These are phyloP conservation scores for Drosophila buzzatii DNA, from an alignment of 2,888 invertebrate genomes.

Conservation along the genomic window DNA sequence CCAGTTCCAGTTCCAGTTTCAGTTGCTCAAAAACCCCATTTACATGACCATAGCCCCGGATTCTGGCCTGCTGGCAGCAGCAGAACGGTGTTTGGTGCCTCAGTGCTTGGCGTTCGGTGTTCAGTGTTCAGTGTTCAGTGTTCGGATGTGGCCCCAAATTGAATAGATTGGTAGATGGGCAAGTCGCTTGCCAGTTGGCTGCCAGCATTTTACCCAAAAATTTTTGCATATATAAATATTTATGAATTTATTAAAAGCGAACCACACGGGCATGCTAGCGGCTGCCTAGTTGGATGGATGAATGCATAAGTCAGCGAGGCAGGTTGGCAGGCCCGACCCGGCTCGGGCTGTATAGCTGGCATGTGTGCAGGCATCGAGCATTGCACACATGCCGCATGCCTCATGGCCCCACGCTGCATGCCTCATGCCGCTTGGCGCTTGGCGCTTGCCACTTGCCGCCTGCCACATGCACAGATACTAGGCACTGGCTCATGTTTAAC, in stretches of 20 bases:
- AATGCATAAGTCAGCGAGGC: slow-evolving; percentile 78
- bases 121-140: slow-evolving; percentile 8
- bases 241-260: slow-evolving; percentile 86
- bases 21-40: slow-evolving; percentile 4
- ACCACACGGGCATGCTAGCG: slow-evolving; percentile 58
- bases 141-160: slow-evolving; percentile 56
- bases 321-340: slow-evolving; percentile 29
- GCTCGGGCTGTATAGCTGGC: slow-evolving; percentile 3
- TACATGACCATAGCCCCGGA: not conserved
- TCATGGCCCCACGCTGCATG: not conserved
- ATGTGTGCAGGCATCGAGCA: slow-evolving; percentile 25
- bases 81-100: slow-evolving; percentile 21
- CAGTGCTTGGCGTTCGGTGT: slow-evolving; percentile 10
- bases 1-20: slow-evolving; percentile 33
- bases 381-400: slow-evolving; percentile 46
- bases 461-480: slow-evolving; percentile 30
- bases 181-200: slow-evolving; percentile 52
- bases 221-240: slow-evolving; percentile 85
- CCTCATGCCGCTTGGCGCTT: slow-evolving; percentile 17
- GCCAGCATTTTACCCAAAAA: slow-evolving; percentile 66
- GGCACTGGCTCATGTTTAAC: slow-evolving; percentile 62
- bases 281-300: slow-evolving; percentile 70
- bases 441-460: slow-evolving; percentile 25
- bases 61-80: slow-evolving; percentile 4
- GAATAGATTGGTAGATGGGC: slow-evolving; percentile 68